These are phyloP conservation scores for Pelobates cultripes DNA, from an alignment of 2,797 vertebrate genomes.

Conservation along the genomic window DNA sequence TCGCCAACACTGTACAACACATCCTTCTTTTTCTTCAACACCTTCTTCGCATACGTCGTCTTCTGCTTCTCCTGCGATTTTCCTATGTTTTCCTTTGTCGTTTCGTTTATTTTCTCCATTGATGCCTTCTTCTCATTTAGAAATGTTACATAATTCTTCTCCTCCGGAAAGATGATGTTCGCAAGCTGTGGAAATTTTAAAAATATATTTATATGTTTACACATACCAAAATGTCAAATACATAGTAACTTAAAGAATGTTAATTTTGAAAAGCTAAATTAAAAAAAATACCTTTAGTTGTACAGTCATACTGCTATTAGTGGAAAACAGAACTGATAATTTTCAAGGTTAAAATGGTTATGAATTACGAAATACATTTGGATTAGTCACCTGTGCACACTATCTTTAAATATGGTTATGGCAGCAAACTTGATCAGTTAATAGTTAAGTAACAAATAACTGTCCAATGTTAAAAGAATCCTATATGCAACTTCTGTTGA, in stretches of 20 bases:
- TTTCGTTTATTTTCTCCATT: neutral
- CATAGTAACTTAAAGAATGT: neutral
- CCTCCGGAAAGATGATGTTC: neutral
- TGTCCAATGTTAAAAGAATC: neutral
- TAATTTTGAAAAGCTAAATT: neutral
- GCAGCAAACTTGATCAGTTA: neutral
- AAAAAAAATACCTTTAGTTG: neutral
- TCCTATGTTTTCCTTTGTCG: neutral
- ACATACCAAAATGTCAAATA: too few relatives aligned
- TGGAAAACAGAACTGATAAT: too few relatives aligned
- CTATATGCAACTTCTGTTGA: too few relatives aligned
- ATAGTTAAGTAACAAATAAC: neutral
- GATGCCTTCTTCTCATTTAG: neutral
- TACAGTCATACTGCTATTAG: neutral
- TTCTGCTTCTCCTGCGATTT: neutral
- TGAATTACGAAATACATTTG: too few relatives aligned
- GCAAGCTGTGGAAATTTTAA: neutral
- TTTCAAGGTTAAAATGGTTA: too few relatives aligned
- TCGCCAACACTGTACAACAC: neutral
- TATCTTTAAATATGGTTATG: slow-evolving; percentile 2
- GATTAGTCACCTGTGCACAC: neutral
- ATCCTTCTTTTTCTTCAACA: neutral
- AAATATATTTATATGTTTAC: too few relatives aligned
- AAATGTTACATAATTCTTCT: neutral
- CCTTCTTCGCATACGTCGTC: neutral